Percentiles rank a stretch among this genome's conserved stretches.
Evolutionary conservation across 2,113 vertebrate genomes (phyloP).

Genomic region (Onychostruthus taczanowskii): DNA sequence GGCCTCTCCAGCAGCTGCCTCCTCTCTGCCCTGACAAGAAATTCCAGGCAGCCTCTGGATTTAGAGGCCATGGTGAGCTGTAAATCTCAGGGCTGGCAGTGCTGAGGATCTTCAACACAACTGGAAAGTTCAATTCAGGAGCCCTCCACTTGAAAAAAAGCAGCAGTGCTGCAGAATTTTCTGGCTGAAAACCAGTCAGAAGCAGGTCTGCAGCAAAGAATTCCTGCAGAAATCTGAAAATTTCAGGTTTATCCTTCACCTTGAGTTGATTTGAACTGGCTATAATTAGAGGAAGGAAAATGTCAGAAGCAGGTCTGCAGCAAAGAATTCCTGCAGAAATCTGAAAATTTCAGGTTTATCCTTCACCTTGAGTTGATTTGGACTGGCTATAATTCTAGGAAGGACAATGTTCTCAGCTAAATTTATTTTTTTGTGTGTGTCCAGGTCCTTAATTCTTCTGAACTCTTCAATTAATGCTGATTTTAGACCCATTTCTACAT

Average conservation of each 20-base stretch:
- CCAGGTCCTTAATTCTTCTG: background rate
- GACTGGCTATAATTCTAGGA: too few species aligned
- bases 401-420: background rate
- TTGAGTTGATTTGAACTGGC: too few species aligned
- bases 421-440: background rate
- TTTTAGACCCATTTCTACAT: background rate
- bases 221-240: background rate
- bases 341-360: background rate
- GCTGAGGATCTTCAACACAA: background rate
- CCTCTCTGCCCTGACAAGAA: background rate
- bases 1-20: background rate
- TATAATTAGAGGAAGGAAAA: background rate
- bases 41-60: background rate
- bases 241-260: rapidly evolving
- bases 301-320: background rate
- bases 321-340: background rate
- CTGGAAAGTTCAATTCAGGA: background rate
- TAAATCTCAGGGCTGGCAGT: background rate
- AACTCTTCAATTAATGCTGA: background rate
- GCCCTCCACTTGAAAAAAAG: background rate
- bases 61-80: rapidly evolving
- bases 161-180: background rate
- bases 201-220: background rate
- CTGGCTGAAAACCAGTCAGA: background rate
- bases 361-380: too few species aligned